Evolutionary conservation across 2,113 vertebrate genomes (phyloP), one percentile per base, ranked within the genome.

Genomic region (Stigmatopora argus): DNA sequence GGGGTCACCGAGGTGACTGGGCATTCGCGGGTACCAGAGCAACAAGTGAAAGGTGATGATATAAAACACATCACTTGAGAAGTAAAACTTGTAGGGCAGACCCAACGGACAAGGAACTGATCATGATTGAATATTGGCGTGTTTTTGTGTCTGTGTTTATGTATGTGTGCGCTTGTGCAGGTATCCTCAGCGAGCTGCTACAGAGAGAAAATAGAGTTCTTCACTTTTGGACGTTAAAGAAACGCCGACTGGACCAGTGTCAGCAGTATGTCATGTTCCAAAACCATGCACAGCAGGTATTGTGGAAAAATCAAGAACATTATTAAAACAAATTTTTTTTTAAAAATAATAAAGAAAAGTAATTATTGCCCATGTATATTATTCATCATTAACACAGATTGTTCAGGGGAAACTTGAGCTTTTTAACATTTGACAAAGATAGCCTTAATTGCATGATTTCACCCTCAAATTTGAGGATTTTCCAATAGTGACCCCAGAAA

Each of bases 211-310:
- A 99, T 67, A 87, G 95, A 0, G 97, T 99, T 47, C 90, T 99
- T 66, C 97, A 98, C 66, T 98, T 98, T 87, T 99, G 97, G 97
- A 98, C 97, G 34, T 66, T 98, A 85, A 98, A 98, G 88, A 99
- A 99, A 74, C 84, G 95, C 2, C 87, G 96, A 26, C 88, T 99
- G 83, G 97, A 99, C 69, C 96, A 99, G 70, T 99, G 97, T 83
- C 97, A 99, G 80, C 96, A 99, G 60, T 98, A 94, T 0, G 91
- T 99, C 83, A 93, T 99, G 83, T 99, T 99, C 75, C 96, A 99
- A 71, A 94, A 91, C 76, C 98, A 97, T n/a, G 92, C 95, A 65
- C 98, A 95, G 69, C 96, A 99, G 95, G 97, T 98, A 61, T 0
- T 55, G 12, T 31, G 19, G 26, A 31, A 31, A 31, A 31, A 31